phyloP scores from a whole-genome alignment of 2,888 invertebrate genomes.

The Mechanitis messenoides region DNA sequence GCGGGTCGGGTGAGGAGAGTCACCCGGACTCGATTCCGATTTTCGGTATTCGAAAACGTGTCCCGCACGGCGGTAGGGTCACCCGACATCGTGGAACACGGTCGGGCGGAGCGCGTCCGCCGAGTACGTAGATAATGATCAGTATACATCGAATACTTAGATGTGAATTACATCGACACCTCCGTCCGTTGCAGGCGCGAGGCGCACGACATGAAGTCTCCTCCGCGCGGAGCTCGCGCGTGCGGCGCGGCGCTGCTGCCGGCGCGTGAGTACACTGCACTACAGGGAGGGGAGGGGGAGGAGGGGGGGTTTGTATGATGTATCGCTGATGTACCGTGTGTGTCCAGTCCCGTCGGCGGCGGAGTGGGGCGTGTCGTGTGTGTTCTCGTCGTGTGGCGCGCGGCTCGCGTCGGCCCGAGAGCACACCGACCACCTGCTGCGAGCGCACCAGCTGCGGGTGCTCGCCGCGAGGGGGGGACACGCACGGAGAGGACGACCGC shows the following conservation, averaged over 20 bases:
- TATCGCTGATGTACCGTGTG: neutral
- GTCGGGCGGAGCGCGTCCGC: too few relatives aligned
- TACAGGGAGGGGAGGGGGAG: too few relatives aligned
- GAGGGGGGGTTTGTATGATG: neutral
- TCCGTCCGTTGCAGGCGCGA: slow-evolving; percentile 43
- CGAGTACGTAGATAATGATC: too few relatives aligned
- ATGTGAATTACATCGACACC: neutral
- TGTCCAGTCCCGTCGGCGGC: slow-evolving; percentile 4
- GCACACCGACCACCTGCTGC: slow-evolving; percentile 70
- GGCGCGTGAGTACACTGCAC: slow-evolving; percentile 6
- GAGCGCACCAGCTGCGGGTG: slow-evolving; percentile 65
- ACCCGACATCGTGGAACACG: too few relatives aligned
- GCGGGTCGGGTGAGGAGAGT: too few relatives aligned
- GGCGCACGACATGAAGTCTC: slow-evolving; percentile 45
- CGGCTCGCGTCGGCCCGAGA: slow-evolving; percentile 54
- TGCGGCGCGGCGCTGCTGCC: too few relatives aligned
- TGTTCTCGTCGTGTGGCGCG: slow-evolving; percentile 63
- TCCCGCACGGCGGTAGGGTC: too few relatives aligned
- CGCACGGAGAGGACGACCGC: slow-evolving; percentile 39
- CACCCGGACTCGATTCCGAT: too few relatives aligned
- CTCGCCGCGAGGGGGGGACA: slow-evolving; percentile 37
- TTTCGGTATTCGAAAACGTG: too few relatives aligned
- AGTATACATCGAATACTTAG: too few relatives aligned
- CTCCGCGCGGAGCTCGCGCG: slow-evolving; percentile 29
- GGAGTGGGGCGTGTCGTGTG: slow-evolving; percentile 50